Percentiles rank a stretch among this genome's conserved stretches.
phyloP scores from a whole-genome alignment of 2,797 vertebrate genomes.

The Bradypodion ventrale region DNA sequence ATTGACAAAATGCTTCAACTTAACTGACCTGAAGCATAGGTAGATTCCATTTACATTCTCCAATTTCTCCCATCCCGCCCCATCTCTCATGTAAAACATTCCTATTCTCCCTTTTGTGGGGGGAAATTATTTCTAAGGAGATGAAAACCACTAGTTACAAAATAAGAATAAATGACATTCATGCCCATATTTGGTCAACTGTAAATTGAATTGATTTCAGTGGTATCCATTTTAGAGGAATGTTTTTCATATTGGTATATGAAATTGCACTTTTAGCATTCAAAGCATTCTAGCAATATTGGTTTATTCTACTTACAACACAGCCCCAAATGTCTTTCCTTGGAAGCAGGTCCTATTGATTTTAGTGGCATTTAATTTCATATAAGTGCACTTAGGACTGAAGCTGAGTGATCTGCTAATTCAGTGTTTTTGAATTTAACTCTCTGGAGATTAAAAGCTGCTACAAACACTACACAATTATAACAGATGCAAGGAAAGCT shows the following conservation, averaged over 20 bases:
- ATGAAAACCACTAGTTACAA: not conserved
- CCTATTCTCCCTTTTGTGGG: not conserved
- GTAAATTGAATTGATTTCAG: constrained; percentile 8
- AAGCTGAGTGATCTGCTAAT: not conserved
- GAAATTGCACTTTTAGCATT: not conserved
- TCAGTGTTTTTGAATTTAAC: not conserved
- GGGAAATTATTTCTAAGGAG: not conserved
- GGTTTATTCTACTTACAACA: not conserved
- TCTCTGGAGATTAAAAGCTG: not conserved
- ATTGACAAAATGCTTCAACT: not conserved
- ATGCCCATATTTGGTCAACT: not conserved
- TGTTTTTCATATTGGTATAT: not conserved
- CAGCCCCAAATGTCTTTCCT: not conserved
- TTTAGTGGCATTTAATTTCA: constrained; percentile 18
- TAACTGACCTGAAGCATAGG: not conserved
- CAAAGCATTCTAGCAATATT: not conserved
- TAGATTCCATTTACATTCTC: not conserved
- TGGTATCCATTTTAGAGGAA: not conserved
- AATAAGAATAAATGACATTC: not conserved
- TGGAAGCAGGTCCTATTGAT: constrained; percentile 7
- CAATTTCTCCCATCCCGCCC: not conserved
- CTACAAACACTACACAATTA: constrained; percentile 1
- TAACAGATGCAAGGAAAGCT: constrained; percentile 2
- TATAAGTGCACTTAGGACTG: constrained; percentile 11
- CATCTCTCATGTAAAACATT: not conserved